Conservation (phyloP, 2,113 vertebrate species). For the Calidris pygmaea region DNA sequence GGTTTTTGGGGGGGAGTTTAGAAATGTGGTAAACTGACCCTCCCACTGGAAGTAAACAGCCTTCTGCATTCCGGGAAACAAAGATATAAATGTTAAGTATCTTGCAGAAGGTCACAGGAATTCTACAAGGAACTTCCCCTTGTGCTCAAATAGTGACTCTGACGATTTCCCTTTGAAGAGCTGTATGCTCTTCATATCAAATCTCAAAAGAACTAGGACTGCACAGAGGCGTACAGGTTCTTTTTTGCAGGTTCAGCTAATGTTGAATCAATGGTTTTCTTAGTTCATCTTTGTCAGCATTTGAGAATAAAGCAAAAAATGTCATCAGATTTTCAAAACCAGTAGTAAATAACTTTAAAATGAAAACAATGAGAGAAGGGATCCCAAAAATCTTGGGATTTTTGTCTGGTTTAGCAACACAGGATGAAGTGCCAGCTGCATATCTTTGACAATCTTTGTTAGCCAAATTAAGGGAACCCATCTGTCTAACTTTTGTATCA, state of each 20-base stretch:
- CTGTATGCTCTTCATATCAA: background rate
- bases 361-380: background rate
- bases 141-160: background rate
- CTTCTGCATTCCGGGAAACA: background rate
- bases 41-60: background rate
- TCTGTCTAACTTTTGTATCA: background rate
- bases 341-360: background rate
- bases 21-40: background rate
- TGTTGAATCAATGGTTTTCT: background rate
- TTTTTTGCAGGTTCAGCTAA: background rate
- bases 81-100: background rate
- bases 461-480: background rate
- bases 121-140: background rate
- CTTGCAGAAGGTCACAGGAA: background rate
- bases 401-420: background rate
- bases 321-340: background rate
- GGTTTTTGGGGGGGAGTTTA: background rate
- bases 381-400: background rate
- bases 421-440: background rate
- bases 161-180: background rate
- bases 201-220: background rate
- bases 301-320: background rate
- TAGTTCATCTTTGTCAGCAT: background rate
- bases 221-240: background rate
- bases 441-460: background rate